These are phyloP conservation scores for Platysternon megacephalum DNA, from an alignment of 2,113 vertebrate genomes.

Conservation along the genomic window DNA sequence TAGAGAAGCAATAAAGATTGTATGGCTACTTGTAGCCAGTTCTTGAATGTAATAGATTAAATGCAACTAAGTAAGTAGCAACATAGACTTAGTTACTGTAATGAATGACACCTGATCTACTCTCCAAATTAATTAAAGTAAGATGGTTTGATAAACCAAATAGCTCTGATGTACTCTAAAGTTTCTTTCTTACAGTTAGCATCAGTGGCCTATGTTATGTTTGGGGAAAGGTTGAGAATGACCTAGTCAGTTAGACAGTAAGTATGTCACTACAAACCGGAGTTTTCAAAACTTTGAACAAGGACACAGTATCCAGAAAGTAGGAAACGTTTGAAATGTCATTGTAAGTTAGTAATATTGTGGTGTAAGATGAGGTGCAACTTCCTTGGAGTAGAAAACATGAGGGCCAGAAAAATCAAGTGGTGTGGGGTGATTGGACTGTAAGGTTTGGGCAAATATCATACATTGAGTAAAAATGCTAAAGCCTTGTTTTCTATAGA, in stretches of 20 bases:
- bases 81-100: background rate
- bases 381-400: background rate
- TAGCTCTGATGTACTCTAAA: background rate
- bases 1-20: background rate
- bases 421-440: background rate
- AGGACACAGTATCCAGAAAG: background rate
- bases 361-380: background rate
- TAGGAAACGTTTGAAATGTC: background rate
- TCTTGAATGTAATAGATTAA: background rate
- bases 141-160: background rate
- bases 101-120: background rate
- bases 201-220: background rate
- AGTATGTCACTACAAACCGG: background rate
- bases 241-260: background rate
- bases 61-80: background rate
- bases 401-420: background rate
- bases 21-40: background rate
- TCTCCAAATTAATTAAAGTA: background rate
- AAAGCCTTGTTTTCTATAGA: background rate
- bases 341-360: background rate
- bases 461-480: background rate
- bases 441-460: background rate
- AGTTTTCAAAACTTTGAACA: background rate
- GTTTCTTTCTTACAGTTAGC: background rate
- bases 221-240: background rate